These are phyloP conservation scores for Artemia franciscana DNA, from an alignment of 1,140 invertebrate genomes.

Conservation along the genomic window DNA sequence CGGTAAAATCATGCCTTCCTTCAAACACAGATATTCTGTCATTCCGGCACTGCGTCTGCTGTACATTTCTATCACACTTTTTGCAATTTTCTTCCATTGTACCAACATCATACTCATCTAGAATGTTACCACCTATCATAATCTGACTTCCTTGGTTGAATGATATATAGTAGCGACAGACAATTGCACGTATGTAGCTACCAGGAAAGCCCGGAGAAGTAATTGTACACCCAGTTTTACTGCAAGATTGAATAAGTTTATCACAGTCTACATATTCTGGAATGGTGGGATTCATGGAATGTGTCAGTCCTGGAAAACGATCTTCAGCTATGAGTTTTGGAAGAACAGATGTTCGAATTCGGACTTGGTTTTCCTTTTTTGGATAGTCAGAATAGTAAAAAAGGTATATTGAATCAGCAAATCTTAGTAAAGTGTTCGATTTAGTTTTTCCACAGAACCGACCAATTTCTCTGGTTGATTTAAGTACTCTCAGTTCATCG, in stretches of 20 bases:
- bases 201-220: neutral
- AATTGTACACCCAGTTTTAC: neutral
- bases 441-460: neutral
- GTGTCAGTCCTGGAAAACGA: neutral
- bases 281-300: neutral
- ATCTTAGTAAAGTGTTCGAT: neutral
- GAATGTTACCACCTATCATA: neutral
- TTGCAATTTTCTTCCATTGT: neutral
- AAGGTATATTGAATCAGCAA: neutral
- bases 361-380: neutral
- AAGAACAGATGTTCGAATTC: neutral
- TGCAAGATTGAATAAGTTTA: neutral
- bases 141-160: neutral
- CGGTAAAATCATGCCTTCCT: neutral
- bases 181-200: neutral
- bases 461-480: neutral
- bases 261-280: neutral
- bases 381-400: neutral
- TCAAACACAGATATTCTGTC: neutral
- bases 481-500: neutral
- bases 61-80: neutral
- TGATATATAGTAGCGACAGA: neutral
- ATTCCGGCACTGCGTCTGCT: neutral
- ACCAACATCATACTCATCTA: neutral
- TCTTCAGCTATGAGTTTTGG: neutral